Evolutionary conservation across 2,888 invertebrate genomes (phyloP), one percentile per base, ranked within the genome.

Genomic region (Neoscelio sp.): DNA sequence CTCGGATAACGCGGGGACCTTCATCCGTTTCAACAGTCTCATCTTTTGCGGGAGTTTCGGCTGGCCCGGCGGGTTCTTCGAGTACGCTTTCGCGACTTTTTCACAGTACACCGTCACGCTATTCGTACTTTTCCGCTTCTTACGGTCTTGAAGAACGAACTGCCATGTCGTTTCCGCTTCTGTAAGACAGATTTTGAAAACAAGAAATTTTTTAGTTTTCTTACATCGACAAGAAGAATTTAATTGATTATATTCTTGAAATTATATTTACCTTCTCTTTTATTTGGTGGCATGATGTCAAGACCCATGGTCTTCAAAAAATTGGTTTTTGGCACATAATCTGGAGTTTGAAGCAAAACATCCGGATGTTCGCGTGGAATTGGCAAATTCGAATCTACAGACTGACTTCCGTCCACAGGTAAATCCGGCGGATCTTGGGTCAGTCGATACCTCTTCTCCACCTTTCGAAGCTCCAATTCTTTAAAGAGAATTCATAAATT

Each of bases 91-190:
- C 23, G 89, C 89, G 15, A 89, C 84, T 87, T 90, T 82, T 85
- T 90, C 87, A 86, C 90, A 91, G 82, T 92, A 92, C 46, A 91
- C 90, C 2, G 91, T 92, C 48, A 92, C 88, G 26, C 91, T 87
- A 44, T 91, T 91, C 18, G 89, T 87, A 56, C 92, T 91, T 79
- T 92, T 91, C 67, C 94, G 90, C 77, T 93, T 92, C 82, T 92
- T 91, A 48, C 94, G 92, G 81, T 95, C 94, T 86, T 92, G 92
- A 1, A 94, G 84, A 78, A 95, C 92, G 86, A 92, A 92, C 83
- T 92, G 91, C 95, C 95, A 95, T 46, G 92, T 91, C 54, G 90
- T 91, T 89, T 95, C 95, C 84, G 93, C 92, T 76, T 91, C 94
- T 94, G 91, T 58, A 91, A 92, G 40, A 23, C 4, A 8, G 4